phyloP scores from a whole-genome alignment of 1,140 invertebrate species.

The Diploscapter pachys region DNA sequence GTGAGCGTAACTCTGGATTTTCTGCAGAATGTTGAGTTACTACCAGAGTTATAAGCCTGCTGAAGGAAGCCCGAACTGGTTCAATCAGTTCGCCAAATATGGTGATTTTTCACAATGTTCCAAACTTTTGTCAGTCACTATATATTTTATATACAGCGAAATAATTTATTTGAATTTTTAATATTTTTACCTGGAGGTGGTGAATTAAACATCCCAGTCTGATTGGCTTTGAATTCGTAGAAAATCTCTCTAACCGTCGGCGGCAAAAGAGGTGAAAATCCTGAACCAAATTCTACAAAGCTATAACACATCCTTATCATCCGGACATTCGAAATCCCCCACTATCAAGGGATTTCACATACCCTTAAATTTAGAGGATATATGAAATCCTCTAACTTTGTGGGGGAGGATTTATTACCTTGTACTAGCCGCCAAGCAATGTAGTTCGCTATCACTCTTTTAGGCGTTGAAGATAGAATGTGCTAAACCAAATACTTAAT shows the following conservation, averaged over 20 bases:
- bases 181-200: constrained; percentile 30
- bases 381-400: not conserved
- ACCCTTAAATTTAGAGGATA: not conserved
- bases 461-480: constrained; percentile 65
- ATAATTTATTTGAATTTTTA: too few species aligned
- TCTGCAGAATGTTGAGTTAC: too few species aligned
- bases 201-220: constrained; percentile 47
- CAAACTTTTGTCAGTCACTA: too few species aligned
- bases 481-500: constrained; percentile 22
- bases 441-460: constrained; percentile 62
- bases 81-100: too few species aligned
- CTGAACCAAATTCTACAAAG: constrained; percentile 2
- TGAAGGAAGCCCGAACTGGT: too few species aligned
- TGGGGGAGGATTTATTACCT: constrained; percentile 6
- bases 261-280: constrained; percentile 49
- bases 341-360: too few species aligned
- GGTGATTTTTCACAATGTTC: too few species aligned
- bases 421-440: constrained; percentile 52
- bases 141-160: too few species aligned
- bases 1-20: too few species aligned
- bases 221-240: constrained; percentile 52
- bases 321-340: too few species aligned
- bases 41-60: too few species aligned
- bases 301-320: not conserved
- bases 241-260: constrained; percentile 42